Conservation (phyloP, 2,888 invertebrate species). For the Noctuana brunneofusca region DNA sequence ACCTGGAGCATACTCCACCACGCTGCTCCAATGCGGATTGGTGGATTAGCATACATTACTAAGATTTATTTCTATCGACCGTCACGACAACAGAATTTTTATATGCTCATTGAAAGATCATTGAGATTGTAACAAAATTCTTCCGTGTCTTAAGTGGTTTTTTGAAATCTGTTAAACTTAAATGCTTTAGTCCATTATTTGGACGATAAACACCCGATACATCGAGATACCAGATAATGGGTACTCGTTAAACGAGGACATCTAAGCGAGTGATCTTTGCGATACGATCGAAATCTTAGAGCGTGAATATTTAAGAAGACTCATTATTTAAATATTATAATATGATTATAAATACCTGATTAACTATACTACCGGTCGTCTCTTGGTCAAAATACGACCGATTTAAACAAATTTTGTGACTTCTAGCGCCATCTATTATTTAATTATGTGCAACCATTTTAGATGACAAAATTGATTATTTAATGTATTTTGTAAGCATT, state of each 20-base stretch:
- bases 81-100: slow-evolving; percentile 1
- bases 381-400: too few relatives aligned
- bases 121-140: slow-evolving; percentile 13
- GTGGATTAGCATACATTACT: not conserved
- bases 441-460: too few relatives aligned
- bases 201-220: slow-evolving; percentile 14
- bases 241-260: not conserved
- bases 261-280: slow-evolving; percentile 4
- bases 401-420: too few relatives aligned
- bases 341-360: not conserved
- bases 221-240: slow-evolving; percentile 8
- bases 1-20: too few relatives aligned
- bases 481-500: too few relatives aligned
- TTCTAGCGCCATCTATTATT: too few relatives aligned
- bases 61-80: slow-evolving; percentile 1
- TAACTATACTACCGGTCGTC: too few relatives aligned
- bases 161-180: slow-evolving; percentile 21
- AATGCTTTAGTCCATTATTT: slow-evolving; percentile 17
- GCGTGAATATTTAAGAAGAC: slow-evolving; percentile 1
- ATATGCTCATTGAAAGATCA: slow-evolving; percentile 1
- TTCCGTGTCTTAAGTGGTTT: slow-evolving; percentile 16
- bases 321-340: not conserved
- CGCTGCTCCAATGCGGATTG: too few relatives aligned
- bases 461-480: too few relatives aligned
- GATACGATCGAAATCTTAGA: not conserved